These are phyloP conservation scores for Gymnothorax reevesii DNA, from an alignment of 2,797 vertebrate species.

Conservation along the genomic window DNA sequence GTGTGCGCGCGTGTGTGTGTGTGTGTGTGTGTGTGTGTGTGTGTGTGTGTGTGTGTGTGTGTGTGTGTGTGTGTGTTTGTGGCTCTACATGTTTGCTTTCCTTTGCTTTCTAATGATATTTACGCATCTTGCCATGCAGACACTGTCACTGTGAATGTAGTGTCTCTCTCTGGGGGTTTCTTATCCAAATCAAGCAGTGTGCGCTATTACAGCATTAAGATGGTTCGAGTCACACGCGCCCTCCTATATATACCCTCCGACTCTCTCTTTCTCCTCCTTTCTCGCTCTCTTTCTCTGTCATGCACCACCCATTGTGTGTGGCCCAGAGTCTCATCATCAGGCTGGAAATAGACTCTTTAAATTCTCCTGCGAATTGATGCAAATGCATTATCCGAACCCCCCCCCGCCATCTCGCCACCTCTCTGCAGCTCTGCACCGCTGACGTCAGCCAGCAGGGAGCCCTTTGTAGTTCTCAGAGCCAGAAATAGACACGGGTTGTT, in stretches of 20 bases:
- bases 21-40: slow-evolving; percentile 17
- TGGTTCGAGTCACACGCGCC: background rate
- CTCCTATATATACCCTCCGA: background rate
- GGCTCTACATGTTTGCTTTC: slow-evolving; percentile 22
- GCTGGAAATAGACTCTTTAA: slow-evolving; percentile 57
- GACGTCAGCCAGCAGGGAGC: slow-evolving; percentile 78
- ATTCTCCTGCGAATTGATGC: slow-evolving; percentile 51
- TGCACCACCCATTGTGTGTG: slow-evolving; percentile 15
- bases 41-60: background rate
- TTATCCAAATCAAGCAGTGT: slow-evolving; percentile 58
- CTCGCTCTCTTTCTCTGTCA: background rate
- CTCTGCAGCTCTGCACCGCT: slow-evolving; percentile 69
- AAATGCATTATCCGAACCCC: slow-evolving; percentile 47
- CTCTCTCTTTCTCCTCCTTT: background rate
- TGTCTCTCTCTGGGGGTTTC: slow-evolving; percentile 58
- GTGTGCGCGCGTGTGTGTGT: slow-evolving; percentile 2
- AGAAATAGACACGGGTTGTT: slow-evolving; percentile 77
- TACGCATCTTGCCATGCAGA: slow-evolving; percentile 61
- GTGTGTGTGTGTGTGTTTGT: background rate
- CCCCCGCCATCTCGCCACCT: background rate
- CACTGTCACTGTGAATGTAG: slow-evolving; percentile 68
- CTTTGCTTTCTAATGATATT: slow-evolving; percentile 61
- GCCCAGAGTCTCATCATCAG: slow-evolving; percentile 37
- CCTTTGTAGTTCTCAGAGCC: slow-evolving; percentile 74
- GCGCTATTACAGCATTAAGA: slow-evolving; percentile 50